Conservation (phyloP, 2,888 invertebrate genomes). For the Lasioglossum leucozonium region DNA sequence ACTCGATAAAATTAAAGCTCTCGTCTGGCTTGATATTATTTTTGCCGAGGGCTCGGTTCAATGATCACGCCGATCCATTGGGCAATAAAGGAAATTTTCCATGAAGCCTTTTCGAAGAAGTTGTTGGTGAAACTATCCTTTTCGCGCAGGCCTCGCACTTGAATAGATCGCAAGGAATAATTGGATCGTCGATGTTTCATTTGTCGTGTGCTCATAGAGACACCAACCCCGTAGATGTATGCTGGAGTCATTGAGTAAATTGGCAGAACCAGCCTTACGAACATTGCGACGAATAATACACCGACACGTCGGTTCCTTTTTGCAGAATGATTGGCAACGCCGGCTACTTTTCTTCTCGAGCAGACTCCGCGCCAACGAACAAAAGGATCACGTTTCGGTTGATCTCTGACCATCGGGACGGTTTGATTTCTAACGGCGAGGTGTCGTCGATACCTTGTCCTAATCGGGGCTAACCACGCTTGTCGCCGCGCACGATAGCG, state of each 20-base stretch:
- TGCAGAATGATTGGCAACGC: not conserved
- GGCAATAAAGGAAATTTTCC: not conserved
- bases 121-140: too few species aligned
- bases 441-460: conserved; percentile 21
- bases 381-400: not conserved
- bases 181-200: not conserved
- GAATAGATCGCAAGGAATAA: not conserved
- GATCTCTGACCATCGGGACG: not conserved
- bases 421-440: not conserved
- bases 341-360: not conserved
- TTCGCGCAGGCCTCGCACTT: not conserved
- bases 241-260: not conserved
- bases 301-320: not conserved
- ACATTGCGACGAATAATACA: too few species aligned
- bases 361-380: not conserved
- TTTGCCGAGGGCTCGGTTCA: not conserved
- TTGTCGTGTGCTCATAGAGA: not conserved
- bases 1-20: not conserved
- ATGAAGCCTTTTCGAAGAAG: not conserved
- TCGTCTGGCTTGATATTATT: not conserved
- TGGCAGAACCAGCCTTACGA: too few species aligned
- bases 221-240: not conserved
- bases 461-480: conserved; percentile 51
- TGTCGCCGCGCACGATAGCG: conserved; percentile 51
- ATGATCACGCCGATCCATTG: not conserved